Conservation (phyloP, 2,888 invertebrate species). For the Ophioninae sp. region DNA sequence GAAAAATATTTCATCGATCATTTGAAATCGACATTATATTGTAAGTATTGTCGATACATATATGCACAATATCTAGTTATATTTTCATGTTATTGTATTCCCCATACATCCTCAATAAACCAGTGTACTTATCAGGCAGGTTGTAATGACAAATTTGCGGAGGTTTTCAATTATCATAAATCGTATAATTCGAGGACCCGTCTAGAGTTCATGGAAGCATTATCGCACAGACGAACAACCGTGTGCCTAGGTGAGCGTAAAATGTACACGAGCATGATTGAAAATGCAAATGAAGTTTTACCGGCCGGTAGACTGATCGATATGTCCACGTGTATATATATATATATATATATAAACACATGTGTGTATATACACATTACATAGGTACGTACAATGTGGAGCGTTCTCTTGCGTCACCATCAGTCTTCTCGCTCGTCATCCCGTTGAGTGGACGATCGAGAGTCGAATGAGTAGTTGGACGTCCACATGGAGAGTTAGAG, state of each 20-base stretch:
- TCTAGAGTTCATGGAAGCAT: slow-evolving; percentile 1
- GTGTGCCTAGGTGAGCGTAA: neutral
- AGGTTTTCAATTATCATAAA: slow-evolving; percentile 32
- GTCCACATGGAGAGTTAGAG: slow-evolving; percentile 16
- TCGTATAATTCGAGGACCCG: slow-evolving; percentile 26
- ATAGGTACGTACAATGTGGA: slow-evolving; percentile 19
- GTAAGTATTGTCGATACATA: too few species aligned
- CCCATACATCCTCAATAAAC: too few species aligned
- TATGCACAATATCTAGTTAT: too few species aligned
- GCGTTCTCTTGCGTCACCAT: slow-evolving; percentile 49
- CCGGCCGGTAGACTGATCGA: slow-evolving; percentile 13
- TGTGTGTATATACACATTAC: neutral
- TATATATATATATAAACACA: neutral
- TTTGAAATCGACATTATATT: too few species aligned
- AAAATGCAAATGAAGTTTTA: slow-evolving; percentile 58
- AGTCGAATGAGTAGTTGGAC: slow-evolving; percentile 42
- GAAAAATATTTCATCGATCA: too few species aligned
- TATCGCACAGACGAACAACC: neutral
- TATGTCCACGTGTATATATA: neutral
- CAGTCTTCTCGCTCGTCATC: slow-evolving; percentile 60
- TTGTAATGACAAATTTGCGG: slow-evolving; percentile 22
- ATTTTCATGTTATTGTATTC: too few species aligned
- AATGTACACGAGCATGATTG: slow-evolving; percentile 38
- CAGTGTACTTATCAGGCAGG: neutral
- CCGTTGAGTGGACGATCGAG: slow-evolving; percentile 60